Conservation (phyloP, 1,140 invertebrate genomes). For the Melipona quadrifasciata region DNA sequence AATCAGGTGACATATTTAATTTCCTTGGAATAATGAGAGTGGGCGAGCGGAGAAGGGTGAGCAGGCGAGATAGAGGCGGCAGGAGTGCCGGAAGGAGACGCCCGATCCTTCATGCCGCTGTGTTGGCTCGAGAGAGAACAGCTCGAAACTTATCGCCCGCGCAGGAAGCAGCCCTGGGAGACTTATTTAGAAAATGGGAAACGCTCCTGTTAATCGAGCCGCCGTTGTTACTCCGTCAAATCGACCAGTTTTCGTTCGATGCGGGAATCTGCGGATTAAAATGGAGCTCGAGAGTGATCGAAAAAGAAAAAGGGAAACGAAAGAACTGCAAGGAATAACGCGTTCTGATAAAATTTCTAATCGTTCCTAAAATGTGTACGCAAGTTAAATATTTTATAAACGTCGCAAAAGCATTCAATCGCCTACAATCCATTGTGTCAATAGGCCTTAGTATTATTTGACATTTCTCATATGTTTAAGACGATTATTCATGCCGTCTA, state of each 20-base stretch:
- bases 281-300: neutral
- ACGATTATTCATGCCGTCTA: no score
- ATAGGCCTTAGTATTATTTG: no score
- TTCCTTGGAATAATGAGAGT: conserved; percentile 78
- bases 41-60: conserved; percentile 66
- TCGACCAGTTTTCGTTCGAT: neutral
- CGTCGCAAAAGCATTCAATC: no score
- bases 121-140: conserved; percentile 59
- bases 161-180: conserved; percentile 35
- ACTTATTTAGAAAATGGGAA: conserved; percentile 64
- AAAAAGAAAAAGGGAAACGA: neutral
- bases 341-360: no score
- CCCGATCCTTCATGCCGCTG: conserved; percentile 51
- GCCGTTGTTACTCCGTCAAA: conserved; percentile 3
- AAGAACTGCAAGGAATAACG: no score
- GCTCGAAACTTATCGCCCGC: conserved; percentile 70
- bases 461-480: no score
- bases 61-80: conserved; percentile 66
- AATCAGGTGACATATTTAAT: conserved; percentile 80
- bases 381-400: no score
- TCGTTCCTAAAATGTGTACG: no score
- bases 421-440: no score
- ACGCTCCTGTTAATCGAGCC: conserved; percentile 48
- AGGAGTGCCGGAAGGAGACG: conserved; percentile 74
- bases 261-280: neutral